Percentiles rank a stretch among this genome's conserved stretches.
Evolutionary conservation across 2,113 vertebrate species (phyloP).

Genomic region (Pogonocichla stellata): DNA sequence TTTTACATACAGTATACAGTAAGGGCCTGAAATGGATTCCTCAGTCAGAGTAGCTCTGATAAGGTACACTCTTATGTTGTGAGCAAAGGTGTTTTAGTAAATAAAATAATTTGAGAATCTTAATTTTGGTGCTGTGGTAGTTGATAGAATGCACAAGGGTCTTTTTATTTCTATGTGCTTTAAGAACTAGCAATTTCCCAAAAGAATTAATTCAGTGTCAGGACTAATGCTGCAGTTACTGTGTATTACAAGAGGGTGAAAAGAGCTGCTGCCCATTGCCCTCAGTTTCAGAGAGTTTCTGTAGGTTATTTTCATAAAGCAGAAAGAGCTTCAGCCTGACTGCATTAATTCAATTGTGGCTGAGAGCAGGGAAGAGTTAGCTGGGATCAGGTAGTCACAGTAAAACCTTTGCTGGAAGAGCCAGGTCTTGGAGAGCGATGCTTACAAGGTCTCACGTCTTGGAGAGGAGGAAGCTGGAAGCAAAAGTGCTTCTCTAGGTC

Average conservation of each 20-base stretch:
- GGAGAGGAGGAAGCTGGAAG: neutral
- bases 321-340: neutral
- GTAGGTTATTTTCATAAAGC: neutral
- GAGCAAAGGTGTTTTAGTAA: neutral
- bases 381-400: neutral
- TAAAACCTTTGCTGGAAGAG: neutral
- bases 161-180: neutral
- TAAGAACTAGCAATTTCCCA: neutral
- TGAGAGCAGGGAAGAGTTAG: neutral
- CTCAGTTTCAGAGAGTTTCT: neutral
- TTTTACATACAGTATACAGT: neutral
- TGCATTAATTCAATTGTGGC: neutral
- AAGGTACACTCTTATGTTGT: neutral
- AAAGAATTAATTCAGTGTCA: neutral
- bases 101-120: neutral
- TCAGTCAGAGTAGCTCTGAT: neutral
- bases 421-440: accelerated
- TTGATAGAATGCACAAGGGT: neutral
- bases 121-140: neutral
- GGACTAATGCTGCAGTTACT: neutral
- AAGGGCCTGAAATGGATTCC: neutral
- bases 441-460: neutral
- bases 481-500: neutral
- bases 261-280: neutral
- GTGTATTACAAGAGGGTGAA: neutral